Base-by-base conservation (phyloP, 35 echinoderm and acorn worm species). In the Acanthaster planci region DNA sequence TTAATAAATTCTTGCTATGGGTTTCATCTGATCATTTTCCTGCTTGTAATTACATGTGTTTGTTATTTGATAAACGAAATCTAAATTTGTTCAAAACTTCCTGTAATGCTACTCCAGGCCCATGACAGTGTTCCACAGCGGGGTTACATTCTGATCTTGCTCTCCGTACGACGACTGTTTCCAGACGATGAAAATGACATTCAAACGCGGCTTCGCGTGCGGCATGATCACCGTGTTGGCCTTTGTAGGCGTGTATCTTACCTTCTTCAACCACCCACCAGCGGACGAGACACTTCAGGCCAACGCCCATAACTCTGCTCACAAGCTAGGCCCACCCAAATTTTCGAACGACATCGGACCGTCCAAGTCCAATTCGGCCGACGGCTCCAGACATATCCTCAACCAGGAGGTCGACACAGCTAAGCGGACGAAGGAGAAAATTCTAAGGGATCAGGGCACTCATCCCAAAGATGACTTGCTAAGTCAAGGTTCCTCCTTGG, bases 181-280 rank as follows among this genome's bases (percentile, higher is more conserved):
- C 51, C 22, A 32, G 84, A 44, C 29, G 35, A 37, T 67, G 40
- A 86, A 44, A 58, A 89, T 89, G 87, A 29, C 87, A 8, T 81
- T 60, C 17, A 89, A 89, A 89, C 87, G 87, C 16, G 39, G 83
- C 30, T 19, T 82, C 18, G 72, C 86, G 17, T 59, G 77, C 19
- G 77, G 86, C 26, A 18, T 94, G 34, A 76, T 51, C 50, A 78
- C 79, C 10, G 38, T 86, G 35, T 60, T 72, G n/a, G 27, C 89
- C 10, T 55, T 84, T 1, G 50, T 82, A 8, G 92, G 92, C 8
- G 38, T 89, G 22, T 94, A 94, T 52, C 21, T 94, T 3, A 80
- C 39, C 7, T 94, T 89, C 68, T 94, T 94, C 34, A 89, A 94
- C 35, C 92, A 87, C 51, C 85, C 88, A 58, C 77, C 92, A 26